phyloP scores from a whole-genome alignment of 2,113 vertebrate genomes.

The Proterorhinus semilunaris region DNA sequence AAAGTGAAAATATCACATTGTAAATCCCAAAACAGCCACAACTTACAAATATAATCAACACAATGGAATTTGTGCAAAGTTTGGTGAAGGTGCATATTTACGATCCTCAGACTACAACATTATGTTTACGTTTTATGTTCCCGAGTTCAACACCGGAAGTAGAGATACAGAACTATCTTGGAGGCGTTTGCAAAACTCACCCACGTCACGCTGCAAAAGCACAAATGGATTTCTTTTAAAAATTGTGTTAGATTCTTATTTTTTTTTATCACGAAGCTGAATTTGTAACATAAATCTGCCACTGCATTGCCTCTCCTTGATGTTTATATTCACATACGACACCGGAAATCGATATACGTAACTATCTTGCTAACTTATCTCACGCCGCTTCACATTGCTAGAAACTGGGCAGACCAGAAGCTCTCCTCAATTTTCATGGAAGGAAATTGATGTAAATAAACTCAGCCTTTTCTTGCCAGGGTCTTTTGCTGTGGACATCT shows the following conservation, averaged over 20 bases:
- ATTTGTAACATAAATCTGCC: background rate
- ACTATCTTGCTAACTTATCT: conserved; percentile 6
- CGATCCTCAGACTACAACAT: background rate
- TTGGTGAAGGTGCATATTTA: too few relatives aligned
- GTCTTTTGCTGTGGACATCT: conserved; percentile 3
- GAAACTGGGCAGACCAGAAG: conserved; percentile 48
- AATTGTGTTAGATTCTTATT: background rate
- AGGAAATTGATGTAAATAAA: conserved; percentile 32
- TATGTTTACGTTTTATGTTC: background rate
- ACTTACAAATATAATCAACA: background rate
- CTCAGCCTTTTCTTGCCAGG: conserved; percentile 19
- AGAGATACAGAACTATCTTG: background rate
- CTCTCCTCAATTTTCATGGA: conserved; percentile 40
- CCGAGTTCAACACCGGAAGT: conserved; percentile 29
- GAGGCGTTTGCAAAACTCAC: background rate
- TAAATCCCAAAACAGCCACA: too few relatives aligned
- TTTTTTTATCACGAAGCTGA: background rate
- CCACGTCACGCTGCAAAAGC: conserved; percentile 44
- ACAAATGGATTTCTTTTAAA: background rate
- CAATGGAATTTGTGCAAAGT: too few relatives aligned
- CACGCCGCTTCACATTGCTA: conserved; percentile 58
- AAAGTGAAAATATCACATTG: background rate
- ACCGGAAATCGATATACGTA: background rate
- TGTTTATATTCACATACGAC: background rate
- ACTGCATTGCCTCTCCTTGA: background rate